Conservation (phyloP, 2,113 vertebrate species). For the Podilymbus podiceps region DNA sequence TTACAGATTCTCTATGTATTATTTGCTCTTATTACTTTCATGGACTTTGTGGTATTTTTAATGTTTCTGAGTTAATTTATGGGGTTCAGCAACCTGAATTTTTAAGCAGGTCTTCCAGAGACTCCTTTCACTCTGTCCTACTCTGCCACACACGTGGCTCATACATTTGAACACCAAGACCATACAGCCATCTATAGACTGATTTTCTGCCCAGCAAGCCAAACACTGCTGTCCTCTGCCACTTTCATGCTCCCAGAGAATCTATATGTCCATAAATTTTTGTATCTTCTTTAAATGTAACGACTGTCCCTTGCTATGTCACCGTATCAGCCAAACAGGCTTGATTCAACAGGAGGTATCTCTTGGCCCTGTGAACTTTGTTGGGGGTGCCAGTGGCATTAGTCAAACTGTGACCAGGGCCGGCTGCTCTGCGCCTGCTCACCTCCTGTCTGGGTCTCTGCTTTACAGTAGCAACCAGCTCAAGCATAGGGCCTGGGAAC, state of each 20-base stretch:
- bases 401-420: not conserved
- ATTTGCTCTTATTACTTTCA: constrained; percentile 9
- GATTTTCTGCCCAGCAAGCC: not conserved
- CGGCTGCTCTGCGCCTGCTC: not conserved
- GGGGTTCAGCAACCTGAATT: not conserved
- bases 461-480: not conserved
- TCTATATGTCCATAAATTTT: not conserved
- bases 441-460: not conserved
- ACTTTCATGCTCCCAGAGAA: not conserved
- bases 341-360: not conserved
- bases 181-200: not conserved
- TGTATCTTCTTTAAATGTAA: not conserved
- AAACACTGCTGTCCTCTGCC: not conserved
- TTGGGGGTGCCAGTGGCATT: not conserved
- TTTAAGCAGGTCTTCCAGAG: not conserved
- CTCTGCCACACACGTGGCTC: not conserved
- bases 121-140: not conserved
- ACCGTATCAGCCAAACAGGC: not conserved
- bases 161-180: not conserved
- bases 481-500: not conserved
- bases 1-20: constrained; percentile 22
- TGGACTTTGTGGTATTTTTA: not conserved
- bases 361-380: not conserved
- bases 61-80: constrained; percentile 1
- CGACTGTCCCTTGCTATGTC: not conserved